phyloP scores from a whole-genome alignment of 2,888 invertebrate genomes.

The Acleris cristana region DNA sequence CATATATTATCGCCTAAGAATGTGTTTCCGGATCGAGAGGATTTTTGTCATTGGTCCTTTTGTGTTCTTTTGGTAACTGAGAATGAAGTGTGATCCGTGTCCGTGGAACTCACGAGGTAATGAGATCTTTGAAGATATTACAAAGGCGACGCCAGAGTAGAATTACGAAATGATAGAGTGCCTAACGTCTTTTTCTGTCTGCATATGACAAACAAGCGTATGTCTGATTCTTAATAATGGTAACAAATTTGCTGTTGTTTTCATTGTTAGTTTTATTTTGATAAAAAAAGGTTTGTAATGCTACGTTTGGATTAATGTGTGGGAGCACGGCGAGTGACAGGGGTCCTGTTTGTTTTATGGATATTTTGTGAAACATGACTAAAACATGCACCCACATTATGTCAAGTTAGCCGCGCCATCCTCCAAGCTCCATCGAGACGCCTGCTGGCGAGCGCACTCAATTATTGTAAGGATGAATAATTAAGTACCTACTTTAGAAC shows the following conservation, averaged over 20 bases:
- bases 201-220: constrained; percentile 20
- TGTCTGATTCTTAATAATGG: constrained; percentile 15
- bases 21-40: constrained; percentile 77
- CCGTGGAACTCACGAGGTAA: not conserved
- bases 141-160: not conserved
- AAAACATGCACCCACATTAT: constrained; percentile 60
- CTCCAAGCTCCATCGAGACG: not conserved
- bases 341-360: constrained; percentile 56
- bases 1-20: constrained; percentile 78
- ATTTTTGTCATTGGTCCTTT: constrained; percentile 65
- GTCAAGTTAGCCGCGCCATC: constrained; percentile 35
- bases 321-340: constrained; percentile 52
- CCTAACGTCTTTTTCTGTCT: constrained; percentile 29
- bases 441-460: too few species aligned
- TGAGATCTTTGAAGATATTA: not conserved
- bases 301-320: constrained; percentile 54
- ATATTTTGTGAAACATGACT: constrained; percentile 61
- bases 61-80: constrained; percentile 52
- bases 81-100: constrained; percentile 22
- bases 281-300: constrained; percentile 46
- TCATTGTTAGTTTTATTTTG: constrained; percentile 28
- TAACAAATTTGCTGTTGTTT: constrained; percentile 31
- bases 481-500: not conserved
- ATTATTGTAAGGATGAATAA: too few species aligned
- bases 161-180: constrained; percentile 24